These are phyloP conservation scores for Periparus ater DNA, from an alignment of 2,797 vertebrate genomes.

Conservation along the genomic window DNA sequence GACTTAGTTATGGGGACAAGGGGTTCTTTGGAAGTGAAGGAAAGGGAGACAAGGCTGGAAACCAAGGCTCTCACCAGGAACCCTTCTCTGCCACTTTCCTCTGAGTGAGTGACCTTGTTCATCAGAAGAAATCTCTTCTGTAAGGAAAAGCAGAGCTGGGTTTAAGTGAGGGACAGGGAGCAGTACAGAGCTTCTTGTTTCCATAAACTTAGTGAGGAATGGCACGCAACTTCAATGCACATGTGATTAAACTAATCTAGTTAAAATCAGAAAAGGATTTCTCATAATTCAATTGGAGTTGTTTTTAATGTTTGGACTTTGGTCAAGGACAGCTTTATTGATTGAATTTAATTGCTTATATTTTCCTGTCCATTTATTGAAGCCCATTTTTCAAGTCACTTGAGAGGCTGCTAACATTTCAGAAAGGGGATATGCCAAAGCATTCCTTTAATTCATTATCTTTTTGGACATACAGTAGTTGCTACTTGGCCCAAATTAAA, in stretches of 20 bases:
- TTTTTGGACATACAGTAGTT: conserved; percentile 74
- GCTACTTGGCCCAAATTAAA: conserved; percentile 77
- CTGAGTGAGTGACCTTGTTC: neutral
- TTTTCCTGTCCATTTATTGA: conserved; percentile 76
- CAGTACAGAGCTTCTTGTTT: neutral
- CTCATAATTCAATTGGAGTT: conserved; percentile 76
- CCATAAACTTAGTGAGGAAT: conserved; percentile 35
- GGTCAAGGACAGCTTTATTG: conserved; percentile 78
- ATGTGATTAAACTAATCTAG: conserved; percentile 71
- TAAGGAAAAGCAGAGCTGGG: neutral
- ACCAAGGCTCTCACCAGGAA: neutral
- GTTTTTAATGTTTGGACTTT: conserved; percentile 75
- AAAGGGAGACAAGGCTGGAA: neutral
- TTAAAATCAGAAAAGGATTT: conserved; percentile 74
- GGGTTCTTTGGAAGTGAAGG: neutral
- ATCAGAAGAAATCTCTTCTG: neutral
- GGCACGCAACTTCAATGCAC: conserved; percentile 17
- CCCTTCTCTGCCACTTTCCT: neutral
- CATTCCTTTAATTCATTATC: conserved; percentile 84
- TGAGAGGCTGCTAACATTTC: conserved; percentile 78
- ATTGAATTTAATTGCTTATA: conserved; percentile 77
- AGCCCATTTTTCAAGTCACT: conserved; percentile 76
- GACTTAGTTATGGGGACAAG: neutral
- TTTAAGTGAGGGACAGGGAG: neutral
- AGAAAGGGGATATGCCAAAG: conserved; percentile 79